phyloP scores from a whole-genome alignment of 2,797 vertebrate species.

The Eremophila alpestris region DNA sequence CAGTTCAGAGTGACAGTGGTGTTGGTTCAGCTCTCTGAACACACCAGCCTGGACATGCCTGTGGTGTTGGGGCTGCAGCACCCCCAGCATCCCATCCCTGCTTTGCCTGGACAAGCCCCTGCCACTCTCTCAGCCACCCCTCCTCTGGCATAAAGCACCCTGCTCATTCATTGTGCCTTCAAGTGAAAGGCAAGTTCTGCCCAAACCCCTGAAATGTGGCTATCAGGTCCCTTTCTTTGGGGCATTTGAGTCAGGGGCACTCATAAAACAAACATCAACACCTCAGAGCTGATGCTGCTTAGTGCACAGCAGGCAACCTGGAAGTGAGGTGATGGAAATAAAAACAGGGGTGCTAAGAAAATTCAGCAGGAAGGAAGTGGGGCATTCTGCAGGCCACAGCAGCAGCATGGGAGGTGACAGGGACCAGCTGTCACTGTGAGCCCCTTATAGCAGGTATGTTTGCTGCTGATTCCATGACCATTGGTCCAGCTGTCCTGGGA shows the following conservation, averaged over 20 bases:
- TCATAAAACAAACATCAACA: background rate
- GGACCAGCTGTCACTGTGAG: background rate
- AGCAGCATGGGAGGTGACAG: background rate
- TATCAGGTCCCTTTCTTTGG: background rate
- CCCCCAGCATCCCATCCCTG: background rate
- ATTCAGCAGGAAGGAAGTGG: background rate
- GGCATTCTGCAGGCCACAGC: background rate
- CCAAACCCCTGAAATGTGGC: rapidly evolving
- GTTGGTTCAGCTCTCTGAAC: background rate
- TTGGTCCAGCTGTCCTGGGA: background rate
- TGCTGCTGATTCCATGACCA: background rate
- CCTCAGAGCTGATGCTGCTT: background rate
- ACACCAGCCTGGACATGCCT: rapidly evolving
- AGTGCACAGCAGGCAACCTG: background rate
- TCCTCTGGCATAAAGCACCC: background rate
- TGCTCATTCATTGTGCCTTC: background rate
- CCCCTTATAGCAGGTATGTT: rapidly evolving
- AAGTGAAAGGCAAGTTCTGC: background rate
- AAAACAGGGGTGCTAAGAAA: background rate
- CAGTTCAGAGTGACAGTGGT: background rate
- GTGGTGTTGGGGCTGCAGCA: background rate
- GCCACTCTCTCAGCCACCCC: background rate
- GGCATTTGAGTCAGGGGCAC: background rate
- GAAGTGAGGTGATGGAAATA: background rate
- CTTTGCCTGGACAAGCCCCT: background rate